A percentile compares a stretch with the other conserved stretches of the same genome.
phyloP scores from a whole-genome alignment of 2,888 invertebrate genomes.

The Drosophila putrida region DNA sequence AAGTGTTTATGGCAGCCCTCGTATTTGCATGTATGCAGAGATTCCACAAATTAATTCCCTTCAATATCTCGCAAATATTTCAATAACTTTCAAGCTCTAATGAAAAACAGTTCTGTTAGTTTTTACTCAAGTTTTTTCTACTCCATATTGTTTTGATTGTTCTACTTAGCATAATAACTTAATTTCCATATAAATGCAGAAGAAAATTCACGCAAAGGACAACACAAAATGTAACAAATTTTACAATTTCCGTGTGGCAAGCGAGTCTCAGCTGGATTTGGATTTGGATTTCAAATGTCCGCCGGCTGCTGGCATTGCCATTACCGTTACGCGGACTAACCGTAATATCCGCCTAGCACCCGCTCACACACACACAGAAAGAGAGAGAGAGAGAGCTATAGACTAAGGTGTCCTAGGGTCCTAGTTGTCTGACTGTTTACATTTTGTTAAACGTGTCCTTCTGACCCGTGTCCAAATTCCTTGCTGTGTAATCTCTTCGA shows the following conservation, averaged over 20 bases:
- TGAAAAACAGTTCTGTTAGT: slow-evolving; percentile 3
- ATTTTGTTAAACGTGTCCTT: slow-evolving; percentile 64
- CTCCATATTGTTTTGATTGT: slow-evolving; percentile 4
- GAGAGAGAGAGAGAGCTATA: slow-evolving; percentile 1
- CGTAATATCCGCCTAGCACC: slow-evolving; percentile 69
- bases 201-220: slow-evolving; percentile 37
- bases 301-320: slow-evolving; percentile 71
- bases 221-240: slow-evolving; percentile 70
- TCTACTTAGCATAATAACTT: slow-evolving; percentile 56
- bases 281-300: slow-evolving; percentile 46
- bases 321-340: slow-evolving; percentile 72
- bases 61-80: slow-evolving; percentile 10
- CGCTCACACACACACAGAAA: slow-evolving; percentile 14
- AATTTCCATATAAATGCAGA: slow-evolving; percentile 58
- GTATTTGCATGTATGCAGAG: slow-evolving; percentile 24
- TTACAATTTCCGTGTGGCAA: slow-evolving; percentile 71
- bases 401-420: slow-evolving; percentile 43
- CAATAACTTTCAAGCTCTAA: neutral
- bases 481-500: slow-evolving; percentile 58
- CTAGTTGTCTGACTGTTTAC: slow-evolving; percentile 59
- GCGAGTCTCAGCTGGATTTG: slow-evolving; percentile 27
- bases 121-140: slow-evolving; percentile 3
- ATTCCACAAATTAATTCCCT: neutral
- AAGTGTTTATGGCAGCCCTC: slow-evolving; percentile 23
- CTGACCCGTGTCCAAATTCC: slow-evolving; percentile 61